A percentile compares a stretch with the other conserved stretches of the same genome.
phyloP scores from a whole-genome alignment of 2,113 vertebrate species.

The Falcunculus frontatus region DNA sequence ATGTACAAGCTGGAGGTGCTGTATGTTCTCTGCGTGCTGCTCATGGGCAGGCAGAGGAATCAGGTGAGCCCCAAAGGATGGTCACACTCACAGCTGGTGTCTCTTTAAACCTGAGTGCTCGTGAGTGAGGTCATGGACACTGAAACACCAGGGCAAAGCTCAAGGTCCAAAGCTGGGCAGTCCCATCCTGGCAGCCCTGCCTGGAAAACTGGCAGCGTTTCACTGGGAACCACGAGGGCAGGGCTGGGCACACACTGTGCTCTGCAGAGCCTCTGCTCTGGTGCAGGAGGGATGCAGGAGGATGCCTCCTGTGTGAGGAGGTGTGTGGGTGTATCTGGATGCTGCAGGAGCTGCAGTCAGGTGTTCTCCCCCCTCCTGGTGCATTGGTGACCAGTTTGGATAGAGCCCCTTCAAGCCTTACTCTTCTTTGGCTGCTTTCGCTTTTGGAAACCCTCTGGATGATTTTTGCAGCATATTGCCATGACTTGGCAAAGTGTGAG shows the following conservation, averaged over 20 bases:
- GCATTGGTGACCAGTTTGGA: background rate
- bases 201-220: background rate
- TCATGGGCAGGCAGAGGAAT: slow-evolving; percentile 96
- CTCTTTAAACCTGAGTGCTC: background rate
- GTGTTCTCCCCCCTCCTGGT: accelerated
- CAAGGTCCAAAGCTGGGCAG: background rate
- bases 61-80: slow-evolving; percentile 75
- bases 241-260: background rate
- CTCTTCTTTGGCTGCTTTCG: background rate
- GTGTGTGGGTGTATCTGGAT: background rate
- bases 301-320: background rate
- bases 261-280: background rate
- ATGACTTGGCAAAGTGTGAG: background rate
- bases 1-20: slow-evolving; percentile 99
- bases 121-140: background rate
- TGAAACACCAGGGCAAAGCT: background rate
- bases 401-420: background rate
- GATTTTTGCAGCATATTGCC: background rate
- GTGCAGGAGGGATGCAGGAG: background rate
- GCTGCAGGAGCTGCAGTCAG: background rate
- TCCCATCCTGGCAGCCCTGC: background rate
- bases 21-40: slow-evolving; percentile 93
- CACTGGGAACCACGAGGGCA: background rate
- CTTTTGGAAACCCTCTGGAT: background rate
- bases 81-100: background rate